Percentiles rank a stretch among this genome's conserved stretches.
Evolutionary conservation across 2,888 invertebrate species (phyloP).

Genomic region (Ceriagrion tenellum): DNA sequence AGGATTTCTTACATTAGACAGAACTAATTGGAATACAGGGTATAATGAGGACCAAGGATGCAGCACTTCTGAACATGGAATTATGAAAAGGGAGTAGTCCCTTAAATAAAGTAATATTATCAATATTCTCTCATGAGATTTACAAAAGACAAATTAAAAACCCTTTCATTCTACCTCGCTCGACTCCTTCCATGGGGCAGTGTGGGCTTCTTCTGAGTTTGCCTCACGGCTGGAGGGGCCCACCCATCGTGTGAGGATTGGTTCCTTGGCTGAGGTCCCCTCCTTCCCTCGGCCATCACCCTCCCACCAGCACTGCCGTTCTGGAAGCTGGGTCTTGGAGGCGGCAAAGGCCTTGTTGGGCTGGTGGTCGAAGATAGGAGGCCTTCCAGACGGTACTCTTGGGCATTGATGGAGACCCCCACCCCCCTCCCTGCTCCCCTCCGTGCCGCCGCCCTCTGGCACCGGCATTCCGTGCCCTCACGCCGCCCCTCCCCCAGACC

Average conservation of each 20-base stretch:
- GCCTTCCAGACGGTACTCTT: slow-evolving; percentile 50
- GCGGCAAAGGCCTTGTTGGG: slow-evolving; percentile 38
- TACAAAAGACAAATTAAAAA: background rate
- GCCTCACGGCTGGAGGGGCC: slow-evolving; percentile 15
- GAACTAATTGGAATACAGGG: no score
- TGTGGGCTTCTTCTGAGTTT: slow-evolving; percentile 16
- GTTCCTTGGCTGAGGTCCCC: slow-evolving; percentile 17
- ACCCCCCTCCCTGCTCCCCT: slow-evolving; percentile 65
- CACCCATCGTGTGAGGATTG: slow-evolving; percentile 49
- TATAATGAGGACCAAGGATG: no score
- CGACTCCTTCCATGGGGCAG: slow-evolving; percentile 30
- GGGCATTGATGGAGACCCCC: background rate
- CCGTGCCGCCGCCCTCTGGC: slow-evolving; percentile 68
- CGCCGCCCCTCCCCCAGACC: slow-evolving; percentile 45
- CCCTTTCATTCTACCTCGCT: background rate
- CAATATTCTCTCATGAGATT: no score
- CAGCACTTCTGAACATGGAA: no score
- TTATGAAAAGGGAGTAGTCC: no score
- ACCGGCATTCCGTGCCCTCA: slow-evolving; percentile 60
- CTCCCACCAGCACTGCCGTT: background rate
- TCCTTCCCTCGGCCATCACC: slow-evolving; percentile 44
- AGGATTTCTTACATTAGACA: no score
- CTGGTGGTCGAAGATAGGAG: background rate
- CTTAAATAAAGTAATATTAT: no score
- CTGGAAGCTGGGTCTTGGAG: background rate